Evolutionary conservation across 2,888 invertebrate genomes (phyloP).

Genomic region (Sisyra terminalis): DNA sequence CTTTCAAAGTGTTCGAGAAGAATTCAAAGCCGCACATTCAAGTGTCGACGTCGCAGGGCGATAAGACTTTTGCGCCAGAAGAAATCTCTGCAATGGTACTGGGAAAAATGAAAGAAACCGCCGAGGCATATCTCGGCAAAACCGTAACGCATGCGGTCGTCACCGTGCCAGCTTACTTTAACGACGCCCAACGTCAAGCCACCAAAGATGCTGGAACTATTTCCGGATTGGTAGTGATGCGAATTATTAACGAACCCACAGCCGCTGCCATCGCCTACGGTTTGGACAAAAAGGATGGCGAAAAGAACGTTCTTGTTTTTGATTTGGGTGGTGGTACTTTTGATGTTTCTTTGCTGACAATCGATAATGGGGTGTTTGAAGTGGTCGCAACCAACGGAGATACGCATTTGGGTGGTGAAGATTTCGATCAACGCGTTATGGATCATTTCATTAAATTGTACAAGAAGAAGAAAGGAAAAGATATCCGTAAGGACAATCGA

Average conservation of each 20-base stretch:
- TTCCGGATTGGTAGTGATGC: constrained; percentile 80
- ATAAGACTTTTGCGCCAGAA: constrained; percentile 90
- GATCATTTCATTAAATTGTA: constrained; percentile 97
- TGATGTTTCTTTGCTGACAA: constrained; percentile 94
- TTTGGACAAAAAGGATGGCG: constrained; percentile 90
- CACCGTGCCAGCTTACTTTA: constrained; percentile 97
- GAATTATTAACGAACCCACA: constrained; percentile 96
- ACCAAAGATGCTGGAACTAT: constrained; percentile 97
- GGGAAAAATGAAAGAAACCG: constrained; percentile 94
- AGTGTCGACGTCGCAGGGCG: constrained; percentile 65
- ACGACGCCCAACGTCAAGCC: constrained; percentile 97
- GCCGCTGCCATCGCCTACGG: constrained; percentile 96
- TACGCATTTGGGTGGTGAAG: constrained; percentile 96
- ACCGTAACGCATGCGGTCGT: constrained; percentile 74
- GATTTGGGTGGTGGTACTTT: constrained; percentile 99
- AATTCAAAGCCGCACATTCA: constrained; percentile 88
- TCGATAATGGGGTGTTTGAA: constrained; percentile 98
- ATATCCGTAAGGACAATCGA: constrained; percentile 85
- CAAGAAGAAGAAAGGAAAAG: constrained; percentile 98
- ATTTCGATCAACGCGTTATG: constrained; percentile 97
- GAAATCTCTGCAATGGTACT: constrained; percentile 99
- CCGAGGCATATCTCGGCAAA: constrained; percentile 94
- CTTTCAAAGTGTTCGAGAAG: constrained; percentile 72
- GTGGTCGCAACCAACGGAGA: constrained; percentile 83
- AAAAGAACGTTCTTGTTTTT: constrained; percentile 96